Evolutionary conservation across 2,113 vertebrate genomes (phyloP).

Genomic region (Cervus canadensis): DNA sequence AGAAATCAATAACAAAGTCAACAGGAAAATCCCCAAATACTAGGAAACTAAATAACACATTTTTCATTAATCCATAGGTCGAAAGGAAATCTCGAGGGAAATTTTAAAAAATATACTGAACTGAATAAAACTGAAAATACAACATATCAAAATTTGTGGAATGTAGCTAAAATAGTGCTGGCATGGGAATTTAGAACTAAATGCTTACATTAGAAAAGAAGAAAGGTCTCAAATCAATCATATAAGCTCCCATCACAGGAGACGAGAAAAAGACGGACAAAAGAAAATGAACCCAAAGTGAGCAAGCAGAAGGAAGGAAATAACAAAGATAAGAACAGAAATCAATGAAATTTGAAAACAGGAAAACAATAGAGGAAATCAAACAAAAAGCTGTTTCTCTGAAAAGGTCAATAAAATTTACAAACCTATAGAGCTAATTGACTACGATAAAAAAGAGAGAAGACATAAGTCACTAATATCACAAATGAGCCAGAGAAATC

Average conservation of each 20-base stretch:
- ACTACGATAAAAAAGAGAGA: background rate
- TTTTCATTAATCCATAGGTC: constrained; percentile 3
- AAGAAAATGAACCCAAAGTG: constrained; percentile 9
- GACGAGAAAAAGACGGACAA: constrained; percentile 14
- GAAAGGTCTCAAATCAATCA: constrained; percentile 26
- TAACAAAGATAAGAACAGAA: background rate
- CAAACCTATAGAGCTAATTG: background rate
- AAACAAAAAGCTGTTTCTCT: constrained; percentile 1
- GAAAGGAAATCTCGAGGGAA: background rate
- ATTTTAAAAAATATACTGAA: background rate
- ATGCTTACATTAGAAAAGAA: constrained; percentile 15
- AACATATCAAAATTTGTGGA: constrained; percentile 6
- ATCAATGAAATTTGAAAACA: constrained; percentile 6
- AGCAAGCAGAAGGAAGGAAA: background rate
- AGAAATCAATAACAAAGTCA: constrained; percentile 27
- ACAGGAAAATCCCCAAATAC: constrained; percentile 27
- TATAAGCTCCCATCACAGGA: background rate
- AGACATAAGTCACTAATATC: background rate
- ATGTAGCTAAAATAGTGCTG: background rate
- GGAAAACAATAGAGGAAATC: constrained; percentile 32
- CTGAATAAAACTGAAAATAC: constrained; percentile 33
- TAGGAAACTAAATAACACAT: constrained; percentile 4
- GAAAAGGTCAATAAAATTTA: background rate
- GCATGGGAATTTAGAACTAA: constrained; percentile 4
- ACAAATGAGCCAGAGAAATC: background rate